Evolutionary conservation across 2,113 vertebrate species (phyloP), one percentile per base, ranked within the genome.

Genomic region (Macquaria ambigua): DNA sequence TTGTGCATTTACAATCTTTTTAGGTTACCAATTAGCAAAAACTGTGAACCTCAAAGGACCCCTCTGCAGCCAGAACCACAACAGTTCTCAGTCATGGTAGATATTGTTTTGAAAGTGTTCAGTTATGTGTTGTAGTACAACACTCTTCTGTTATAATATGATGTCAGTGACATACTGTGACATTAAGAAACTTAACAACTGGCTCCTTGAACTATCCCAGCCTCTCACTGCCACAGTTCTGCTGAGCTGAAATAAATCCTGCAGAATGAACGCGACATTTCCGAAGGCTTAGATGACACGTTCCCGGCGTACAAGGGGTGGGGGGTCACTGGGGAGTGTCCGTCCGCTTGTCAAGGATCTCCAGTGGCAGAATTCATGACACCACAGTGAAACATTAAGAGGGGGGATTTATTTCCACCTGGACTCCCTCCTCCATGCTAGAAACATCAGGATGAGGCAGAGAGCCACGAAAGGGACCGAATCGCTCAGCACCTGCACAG

Each of bases 211-310:
- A 59, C 39, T 8, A 70, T 66, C 76, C 59, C 64, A 39, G 6
- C 46, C 78, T 69, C 31, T 34, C 80, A 12, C 53, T 74, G 52
- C 58, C 39, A 73, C 55, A 10, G 50, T 39, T 75, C 41, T 52
- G 64, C 78, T 78, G 83, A 81, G 77, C 53, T 68, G 62, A 59
- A 68, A 85, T 82, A 76, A 92, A 79, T 76, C 82, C 81, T 21
- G 52, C 70, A 66, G 79, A 63, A 88, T 91, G 50, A 64, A 53
- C 1, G 11, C 58, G 52, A 79, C 82, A 72, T 81, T 81, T 86
- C 75, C 41, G 6, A 48, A 56, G 69, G 88, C 50, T 84, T 81
- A 72, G 18, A 34, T 79, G 75, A 84, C 84, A 50, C 14, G 53
- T 34, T 77, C 31, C 64, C 3, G 62, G 31, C 0, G 31, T 37